These are phyloP conservation scores for Mungos mungo DNA, from an alignment of 2,113 vertebrate species.

Conservation along the genomic window DNA sequence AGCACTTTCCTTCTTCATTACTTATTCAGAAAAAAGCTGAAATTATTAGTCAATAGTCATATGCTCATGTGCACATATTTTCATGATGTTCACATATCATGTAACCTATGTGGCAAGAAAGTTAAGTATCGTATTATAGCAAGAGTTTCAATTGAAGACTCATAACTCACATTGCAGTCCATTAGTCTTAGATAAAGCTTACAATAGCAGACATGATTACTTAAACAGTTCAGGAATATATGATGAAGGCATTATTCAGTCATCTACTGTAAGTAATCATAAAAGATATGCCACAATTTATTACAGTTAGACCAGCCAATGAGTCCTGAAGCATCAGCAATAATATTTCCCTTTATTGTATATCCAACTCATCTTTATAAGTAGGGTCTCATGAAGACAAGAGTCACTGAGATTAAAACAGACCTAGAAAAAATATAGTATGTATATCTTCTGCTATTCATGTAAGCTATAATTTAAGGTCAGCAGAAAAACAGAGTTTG, in stretches of 20 bases:
- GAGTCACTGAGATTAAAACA: neutral
- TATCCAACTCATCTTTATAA: neutral
- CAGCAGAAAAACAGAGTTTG: slow-evolving; percentile 27
- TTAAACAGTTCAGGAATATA: slow-evolving; percentile 55
- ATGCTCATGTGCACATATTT: neutral
- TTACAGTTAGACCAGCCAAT: neutral
- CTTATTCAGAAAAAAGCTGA: slow-evolving; percentile 20
- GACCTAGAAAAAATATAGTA: neutral
- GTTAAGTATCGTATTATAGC: slow-evolving; percentile 52
- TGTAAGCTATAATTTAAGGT: neutral
- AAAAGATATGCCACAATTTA: slow-evolving; percentile 43
- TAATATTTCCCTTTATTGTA: neutral
- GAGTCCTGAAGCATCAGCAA: neutral
- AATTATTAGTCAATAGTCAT: slow-evolving; percentile 33
- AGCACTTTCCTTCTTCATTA: neutral
- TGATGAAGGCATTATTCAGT: slow-evolving; percentile 38
- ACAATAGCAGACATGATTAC: slow-evolving; percentile 49
- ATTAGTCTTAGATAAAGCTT: slow-evolving; percentile 66
- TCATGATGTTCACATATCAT: slow-evolving; percentile 34
- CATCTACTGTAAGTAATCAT: slow-evolving; percentile 38
- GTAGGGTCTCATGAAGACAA: neutral
- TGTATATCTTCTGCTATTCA: slow-evolving; percentile 27
- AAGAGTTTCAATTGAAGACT: neutral
- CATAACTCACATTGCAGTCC: slow-evolving; percentile 48
- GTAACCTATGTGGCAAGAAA: slow-evolving; percentile 46